Evolutionary conservation across 2,888 invertebrate genomes (phyloP), one percentile per base, ranked within the genome.

Genomic region (Watsonalla cultraria): DNA sequence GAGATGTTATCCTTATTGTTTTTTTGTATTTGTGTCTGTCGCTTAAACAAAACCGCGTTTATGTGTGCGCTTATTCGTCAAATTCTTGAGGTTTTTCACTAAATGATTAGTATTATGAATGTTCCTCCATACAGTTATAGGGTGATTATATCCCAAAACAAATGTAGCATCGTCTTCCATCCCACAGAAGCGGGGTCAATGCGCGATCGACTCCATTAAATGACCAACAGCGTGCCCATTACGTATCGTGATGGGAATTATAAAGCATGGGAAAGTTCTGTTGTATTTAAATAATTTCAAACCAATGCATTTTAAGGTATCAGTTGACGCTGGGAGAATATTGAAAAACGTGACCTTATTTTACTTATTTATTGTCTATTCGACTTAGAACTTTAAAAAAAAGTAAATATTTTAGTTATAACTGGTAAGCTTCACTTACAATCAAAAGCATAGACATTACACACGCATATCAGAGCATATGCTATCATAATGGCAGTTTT

Each of bases 181-280:
- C 66, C 63, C 62, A 67, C 68, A 69, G 69, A 68, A 69, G 67
- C 70, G 84, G 80, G 89, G 89, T 89, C 89, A 87, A 77, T 81
- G 88, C 71, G 86, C 86, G 82, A 78, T 80, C 81, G 80, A 72
- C 79, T 80, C 74, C 81, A 84, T 83, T 84, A 82, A 82, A 76
- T 80, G 82, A 78, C 78, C 81, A 78, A 65, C 67, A 59, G 60
- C 64, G 61, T 58, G 56, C 62, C 65, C 70, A 83, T 82, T 85
- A 79, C 83, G 77, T 85, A 64, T 78, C 62, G 62, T 54, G 61
- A 81, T 83, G 64, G 73, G 61, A 70, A 77, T 72, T 59, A 59
- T 61, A 58, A 64, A 59, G 62, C 52, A 62, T 55, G 54, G 58
- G 53, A 55, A 45, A 54, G 39, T 24, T 24, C 24, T 24, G 24